Evolutionary conservation across 2,888 invertebrate genomes (phyloP).

Genomic region (Malthinus seriepunctatus): DNA sequence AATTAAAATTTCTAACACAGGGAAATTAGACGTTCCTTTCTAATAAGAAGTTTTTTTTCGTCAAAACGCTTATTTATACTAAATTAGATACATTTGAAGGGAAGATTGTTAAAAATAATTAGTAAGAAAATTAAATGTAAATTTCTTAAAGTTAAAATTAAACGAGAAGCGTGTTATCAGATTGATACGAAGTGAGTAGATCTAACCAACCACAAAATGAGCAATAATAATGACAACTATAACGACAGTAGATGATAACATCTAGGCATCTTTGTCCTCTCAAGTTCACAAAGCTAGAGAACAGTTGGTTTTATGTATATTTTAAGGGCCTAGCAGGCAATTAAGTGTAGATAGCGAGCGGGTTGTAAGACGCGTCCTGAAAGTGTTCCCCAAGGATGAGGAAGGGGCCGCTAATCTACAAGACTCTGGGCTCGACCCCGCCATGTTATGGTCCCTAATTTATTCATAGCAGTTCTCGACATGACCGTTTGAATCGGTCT

Average conservation of each 20-base stretch:
- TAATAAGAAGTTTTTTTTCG: no score
- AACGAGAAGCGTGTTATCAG: conserved; percentile 19
- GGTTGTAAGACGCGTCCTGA: conserved; percentile 50
- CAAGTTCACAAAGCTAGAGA: conserved; percentile 44
- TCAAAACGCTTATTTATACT: no score
- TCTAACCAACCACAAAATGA: conserved; percentile 33
- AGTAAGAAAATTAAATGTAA: conserved; percentile 1
- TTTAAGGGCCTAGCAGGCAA: conserved; percentile 44
- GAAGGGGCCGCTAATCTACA: conserved; percentile 48
- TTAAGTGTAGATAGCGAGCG: conserved; percentile 40
- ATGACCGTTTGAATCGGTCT: conserved; percentile 52
- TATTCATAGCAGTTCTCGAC: conserved; percentile 53
- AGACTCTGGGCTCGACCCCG: conserved; percentile 46
- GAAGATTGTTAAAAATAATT: no score
- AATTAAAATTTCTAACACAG: no score
- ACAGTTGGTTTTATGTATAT: conserved; percentile 48
- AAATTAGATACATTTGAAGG: no score
- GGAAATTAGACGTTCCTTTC: no score
- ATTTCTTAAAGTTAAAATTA: conserved; percentile 21
- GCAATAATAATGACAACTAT: conserved; percentile 37
- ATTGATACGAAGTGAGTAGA: conserved; percentile 12
- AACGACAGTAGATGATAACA: conserved; percentile 38
- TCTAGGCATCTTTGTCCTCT: conserved; percentile 40
- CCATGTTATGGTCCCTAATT: conserved; percentile 49
- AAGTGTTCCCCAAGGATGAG: conserved; percentile 51